phyloP scores from a whole-genome alignment of 2,888 invertebrate genomes.

The Orthonychiurus folsomi region DNA sequence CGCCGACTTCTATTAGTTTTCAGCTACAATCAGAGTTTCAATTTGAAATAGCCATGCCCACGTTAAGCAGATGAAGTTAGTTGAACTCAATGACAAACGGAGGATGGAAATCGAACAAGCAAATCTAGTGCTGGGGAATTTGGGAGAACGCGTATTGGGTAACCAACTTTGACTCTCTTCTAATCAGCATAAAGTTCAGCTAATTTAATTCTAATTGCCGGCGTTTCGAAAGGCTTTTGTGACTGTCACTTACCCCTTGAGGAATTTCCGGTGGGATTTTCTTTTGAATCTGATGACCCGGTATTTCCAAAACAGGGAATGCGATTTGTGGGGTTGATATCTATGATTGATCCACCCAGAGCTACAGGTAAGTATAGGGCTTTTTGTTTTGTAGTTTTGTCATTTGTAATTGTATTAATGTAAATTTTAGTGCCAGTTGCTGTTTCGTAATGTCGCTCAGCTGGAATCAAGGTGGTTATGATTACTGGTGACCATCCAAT shows the following conservation, averaged over 20 bases:
- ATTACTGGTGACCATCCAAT: slow-evolving; percentile 72
- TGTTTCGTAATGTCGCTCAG: slow-evolving; percentile 60
- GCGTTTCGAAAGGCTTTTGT: slow-evolving; percentile 62
- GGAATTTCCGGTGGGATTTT: slow-evolving; percentile 50
- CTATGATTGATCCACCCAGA: slow-evolving; percentile 64
- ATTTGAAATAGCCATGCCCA: too few relatives aligned
- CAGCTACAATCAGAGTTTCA: too few relatives aligned
- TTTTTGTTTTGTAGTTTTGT: too few relatives aligned
- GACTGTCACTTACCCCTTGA: slow-evolving; percentile 79
- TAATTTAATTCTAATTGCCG: not conserved
- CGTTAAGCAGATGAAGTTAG: too few relatives aligned
- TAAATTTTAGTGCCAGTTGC: slow-evolving; percentile 55
- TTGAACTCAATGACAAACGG: slow-evolving; percentile 48
- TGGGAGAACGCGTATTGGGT: slow-evolving; percentile 72
- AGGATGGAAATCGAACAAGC: slow-evolving; percentile 54
- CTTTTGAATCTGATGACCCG: slow-evolving; percentile 52
- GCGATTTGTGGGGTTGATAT: slow-evolving; percentile 57
- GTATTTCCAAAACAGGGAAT: slow-evolving; percentile 60
- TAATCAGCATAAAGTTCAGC: not conserved
- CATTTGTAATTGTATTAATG: not conserved
- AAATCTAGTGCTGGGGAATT: slow-evolving; percentile 68
- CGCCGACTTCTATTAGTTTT: too few relatives aligned
- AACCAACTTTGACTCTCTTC: not conserved
- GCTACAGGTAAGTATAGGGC: slow-evolving; percentile 42
- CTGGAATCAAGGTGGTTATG: slow-evolving; percentile 68